Base-by-base conservation (phyloP, 2,888 invertebrate species). In the Plusia festucae region DNA sequence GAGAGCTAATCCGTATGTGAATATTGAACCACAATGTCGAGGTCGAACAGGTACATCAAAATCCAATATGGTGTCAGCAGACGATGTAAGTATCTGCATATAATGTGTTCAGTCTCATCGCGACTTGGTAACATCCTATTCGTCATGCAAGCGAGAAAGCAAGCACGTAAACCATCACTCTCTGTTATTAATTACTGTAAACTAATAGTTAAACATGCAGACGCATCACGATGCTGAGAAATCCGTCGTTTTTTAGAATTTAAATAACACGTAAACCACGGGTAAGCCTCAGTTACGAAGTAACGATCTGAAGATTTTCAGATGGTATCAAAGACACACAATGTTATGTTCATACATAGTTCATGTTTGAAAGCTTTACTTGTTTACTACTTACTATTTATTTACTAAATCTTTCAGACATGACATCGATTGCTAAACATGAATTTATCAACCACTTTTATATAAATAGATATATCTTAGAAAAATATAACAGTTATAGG, bases 131-230 rank as follows among this genome's bases (percentile, higher is more conserved):
- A 82, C 81, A 72, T 73, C 76, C 78, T 64, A 84, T 76, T 76
- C 72, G 70, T 77, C 83, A 88, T 85, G 86, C 86, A 83, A 78
- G 78, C 81, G 80, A 72, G 83, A 88, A 86, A 85, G 81, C 82
- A 81, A 69, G 82, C 88, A 87, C 88, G 87, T 88, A 81, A 85
- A 65, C 65, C 69, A 85, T 81, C 81, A 83, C 81, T 84, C 84
- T 86, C 84, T 85, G 79, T 85, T 82, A 85, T 86, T 82, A 84
- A 79, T 79, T 82, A 82, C 73, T 80, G 73, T 82, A 83, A 85
- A 81, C 78, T 83, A 81, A 84, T 85, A 83, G 68, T 79, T 82
- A 69, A 76, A 78, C 79, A 79, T 78, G 82, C 73, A 79, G 81
- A 81, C 73, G 74, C 76, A 81, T 79, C 70, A 69, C 81, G 74